Evolutionary conservation across 2,888 invertebrate genomes (phyloP), one percentile per base, ranked within the genome.

Genomic region (Agrochola macilenta): DNA sequence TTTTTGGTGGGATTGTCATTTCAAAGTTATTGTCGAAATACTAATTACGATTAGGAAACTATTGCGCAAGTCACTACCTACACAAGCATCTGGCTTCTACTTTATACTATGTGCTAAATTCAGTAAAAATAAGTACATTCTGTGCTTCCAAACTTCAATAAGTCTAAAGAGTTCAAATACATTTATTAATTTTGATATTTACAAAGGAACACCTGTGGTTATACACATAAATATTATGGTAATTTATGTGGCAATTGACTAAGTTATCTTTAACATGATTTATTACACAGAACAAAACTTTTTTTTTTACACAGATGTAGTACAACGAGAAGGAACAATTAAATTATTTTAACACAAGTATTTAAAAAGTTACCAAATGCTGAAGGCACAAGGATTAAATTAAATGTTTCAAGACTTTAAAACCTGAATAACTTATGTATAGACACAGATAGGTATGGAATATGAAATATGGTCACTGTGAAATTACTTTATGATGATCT

Each of bases 11-110:
- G 94, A 91, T 85, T 87, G 76, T 88, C 79, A 84, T 87, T 88
- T 88, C 86, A 89, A 89, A 84, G 89, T 93, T 94, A 93, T 92
- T 93, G 93, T 93, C 93, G 86, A 84, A 89, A 80, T 76, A 88
- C 88, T 89, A 79, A 82, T 78, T 83, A 87, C 63, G 70, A 81
- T 78, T 72, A 78, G 64, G 35, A 85, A 82, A 83, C 78, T 79
- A 88, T 89, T 83, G 86, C 86, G 82, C 82, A 88, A 88, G 76
- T 86, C 83, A 86, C 91, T 91, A 91, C 87, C 91, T 91, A 91
- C 87, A 86, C 79, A 92, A 91, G 91, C 91, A 74, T 87, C 72
- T 82, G 82, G 71, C 70, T 75, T 73, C 89, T 88, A 90, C 87
- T 82, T 84, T 89, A 88, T 57, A 81, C 83, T 89, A 89, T 82